Conservation (phyloP, 2,113 vertebrate genomes). For the Corapipo altera region DNA sequence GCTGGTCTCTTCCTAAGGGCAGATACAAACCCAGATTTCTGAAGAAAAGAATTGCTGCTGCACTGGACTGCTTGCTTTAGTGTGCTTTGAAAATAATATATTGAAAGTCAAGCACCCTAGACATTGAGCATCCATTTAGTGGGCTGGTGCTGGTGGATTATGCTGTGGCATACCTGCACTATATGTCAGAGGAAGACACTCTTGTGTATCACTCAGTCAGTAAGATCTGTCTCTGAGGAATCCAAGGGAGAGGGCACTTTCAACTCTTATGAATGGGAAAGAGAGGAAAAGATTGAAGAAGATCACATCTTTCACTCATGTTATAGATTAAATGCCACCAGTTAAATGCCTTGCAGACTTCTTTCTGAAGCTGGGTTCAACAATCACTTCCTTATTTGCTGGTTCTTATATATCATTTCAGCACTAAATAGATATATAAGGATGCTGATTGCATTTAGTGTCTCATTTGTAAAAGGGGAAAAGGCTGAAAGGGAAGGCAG, state of each 20-base stretch:
- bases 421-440: neutral
- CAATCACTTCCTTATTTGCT: neutral
- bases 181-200: neutral
- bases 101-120: neutral
- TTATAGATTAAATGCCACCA: neutral
- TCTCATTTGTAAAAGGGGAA: neutral
- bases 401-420: neutral
- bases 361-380: neutral
- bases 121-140: neutral
- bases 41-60: neutral
- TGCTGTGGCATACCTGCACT: neutral
- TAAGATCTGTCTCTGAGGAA: neutral
- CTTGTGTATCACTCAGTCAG: neutral
- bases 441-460: neutral
- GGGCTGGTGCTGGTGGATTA: neutral
- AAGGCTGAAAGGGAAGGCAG: neutral
- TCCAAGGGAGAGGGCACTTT: neutral
- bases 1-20: neutral
- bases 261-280: neutral
- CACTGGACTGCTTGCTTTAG: neutral
- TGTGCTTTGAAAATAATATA: slow-evolving; percentile 24
- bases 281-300: neutral
- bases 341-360: neutral
- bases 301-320: neutral
- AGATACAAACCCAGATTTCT: neutral